These are phyloP conservation scores for Coenonympha arcania DNA, from an alignment of 2,888 invertebrate genomes.

Conservation along the genomic window DNA sequence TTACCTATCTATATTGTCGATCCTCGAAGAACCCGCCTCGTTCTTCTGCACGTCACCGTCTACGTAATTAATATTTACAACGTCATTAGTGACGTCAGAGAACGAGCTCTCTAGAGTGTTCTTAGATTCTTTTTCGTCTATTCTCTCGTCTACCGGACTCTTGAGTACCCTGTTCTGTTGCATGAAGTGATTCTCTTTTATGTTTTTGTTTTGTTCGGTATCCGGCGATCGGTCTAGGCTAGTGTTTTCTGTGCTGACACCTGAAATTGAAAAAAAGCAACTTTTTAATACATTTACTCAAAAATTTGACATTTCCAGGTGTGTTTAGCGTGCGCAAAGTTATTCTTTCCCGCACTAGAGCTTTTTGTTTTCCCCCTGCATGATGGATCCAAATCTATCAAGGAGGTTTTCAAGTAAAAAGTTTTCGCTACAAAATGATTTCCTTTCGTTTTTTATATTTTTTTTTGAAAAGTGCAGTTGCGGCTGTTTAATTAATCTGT, in stretches of 20 bases:
- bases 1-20: constrained; percentile 44
- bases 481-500: too few species aligned
- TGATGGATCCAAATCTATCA: too few species aligned
- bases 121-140: constrained; percentile 37
- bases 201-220: constrained; percentile 61
- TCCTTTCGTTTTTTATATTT: too few species aligned
- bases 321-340: too few species aligned
- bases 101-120: constrained; percentile 55
- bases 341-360: too few species aligned
- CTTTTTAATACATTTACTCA: too few species aligned
- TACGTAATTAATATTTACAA: constrained; percentile 58
- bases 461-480: too few species aligned
- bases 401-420: too few species aligned
- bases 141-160: constrained; percentile 41
- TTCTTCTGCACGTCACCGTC: constrained; percentile 55
- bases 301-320: too few species aligned
- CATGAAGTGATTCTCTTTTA: constrained; percentile 55
- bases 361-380: too few species aligned
- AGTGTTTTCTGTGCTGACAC: constrained; percentile 82
- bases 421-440: too few species aligned
- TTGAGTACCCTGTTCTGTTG: constrained; percentile 64
- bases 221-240: constrained; percentile 79
- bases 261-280: too few species aligned
- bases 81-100: constrained; percentile 42
- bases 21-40: constrained; percentile 53